Evolutionary conservation across 2,888 invertebrate genomes (phyloP).

Genomic region (Drosophila greeni): DNA sequence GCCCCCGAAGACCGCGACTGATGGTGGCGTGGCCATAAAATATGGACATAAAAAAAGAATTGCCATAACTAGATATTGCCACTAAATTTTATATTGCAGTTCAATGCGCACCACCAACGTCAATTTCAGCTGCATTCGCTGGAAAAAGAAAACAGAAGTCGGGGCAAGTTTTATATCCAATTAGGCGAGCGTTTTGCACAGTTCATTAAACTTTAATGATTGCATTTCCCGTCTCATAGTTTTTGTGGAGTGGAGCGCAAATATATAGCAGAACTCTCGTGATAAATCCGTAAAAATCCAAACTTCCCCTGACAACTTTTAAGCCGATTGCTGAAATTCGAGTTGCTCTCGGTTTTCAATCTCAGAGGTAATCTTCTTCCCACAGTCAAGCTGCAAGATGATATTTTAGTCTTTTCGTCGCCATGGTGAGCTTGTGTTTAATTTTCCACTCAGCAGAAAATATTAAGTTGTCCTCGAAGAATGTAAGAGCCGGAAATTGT

Average conservation of each 20-base stretch:
- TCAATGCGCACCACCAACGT: slow-evolving; percentile 5
- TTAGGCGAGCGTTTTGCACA: slow-evolving; percentile 11
- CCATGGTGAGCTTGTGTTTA: slow-evolving; percentile 22
- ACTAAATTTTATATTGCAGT: slow-evolving; percentile 19
- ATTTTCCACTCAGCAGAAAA: slow-evolving; percentile 20
- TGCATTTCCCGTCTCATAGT: background rate
- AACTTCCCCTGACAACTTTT: slow-evolving; percentile 7
- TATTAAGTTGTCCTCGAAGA: slow-evolving; percentile 11
- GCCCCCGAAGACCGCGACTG: slow-evolving; percentile 4
- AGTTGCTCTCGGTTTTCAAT: slow-evolving; percentile 6
- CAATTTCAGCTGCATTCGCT: slow-evolving; percentile 3
- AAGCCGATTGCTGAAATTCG: slow-evolving; percentile 17
- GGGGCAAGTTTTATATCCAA: slow-evolving; percentile 23
- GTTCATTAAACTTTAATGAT: slow-evolving; percentile 21
- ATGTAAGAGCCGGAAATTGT: slow-evolving; percentile 1
- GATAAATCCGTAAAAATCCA: background rate
- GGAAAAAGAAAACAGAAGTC: background rate
- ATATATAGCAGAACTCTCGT: background rate
- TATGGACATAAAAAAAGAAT: slow-evolving; percentile 24
- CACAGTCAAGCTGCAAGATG: slow-evolving; percentile 15
- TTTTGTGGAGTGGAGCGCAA: background rate
- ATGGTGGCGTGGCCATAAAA: slow-evolving; percentile 19
- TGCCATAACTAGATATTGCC: slow-evolving; percentile 19
- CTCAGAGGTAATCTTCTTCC: slow-evolving; percentile 16
- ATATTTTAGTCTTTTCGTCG: slow-evolving; percentile 16